Conservation (phyloP, 2,888 invertebrate species). For the Choristoneura rosaceana region DNA sequence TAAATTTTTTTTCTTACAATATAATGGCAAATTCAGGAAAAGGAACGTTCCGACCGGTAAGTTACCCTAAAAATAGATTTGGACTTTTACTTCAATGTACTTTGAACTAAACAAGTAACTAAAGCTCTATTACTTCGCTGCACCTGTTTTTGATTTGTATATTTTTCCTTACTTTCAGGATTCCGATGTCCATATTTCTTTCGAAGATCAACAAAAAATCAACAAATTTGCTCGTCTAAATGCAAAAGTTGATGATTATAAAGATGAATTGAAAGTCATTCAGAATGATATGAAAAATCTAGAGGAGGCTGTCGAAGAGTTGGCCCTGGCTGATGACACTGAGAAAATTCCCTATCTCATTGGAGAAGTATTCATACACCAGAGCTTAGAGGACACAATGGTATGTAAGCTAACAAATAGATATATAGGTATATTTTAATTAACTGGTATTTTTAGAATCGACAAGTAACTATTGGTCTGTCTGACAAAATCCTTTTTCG, state of each 20-base stretch:
- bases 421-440: neutral
- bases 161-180: constrained; percentile 82
- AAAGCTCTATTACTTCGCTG: neutral
- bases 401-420: constrained; percentile 68
- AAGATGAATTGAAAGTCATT: constrained; percentile 93
- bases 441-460: neutral
- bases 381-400: constrained; percentile 90
- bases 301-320: constrained; percentile 96
- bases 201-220: constrained; percentile 98
- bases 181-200: constrained; percentile 96
- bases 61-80: constrained; percentile 47
- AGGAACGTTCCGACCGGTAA: constrained; percentile 90
- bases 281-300: constrained; percentile 96
- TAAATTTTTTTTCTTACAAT: neutral
- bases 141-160: constrained; percentile 22
- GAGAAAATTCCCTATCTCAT: constrained; percentile 92
- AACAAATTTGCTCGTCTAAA: constrained; percentile 98
- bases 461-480: too few species aligned
- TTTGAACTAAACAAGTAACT: neutral
- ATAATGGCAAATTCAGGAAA: constrained; percentile 82
- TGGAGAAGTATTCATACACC: constrained; percentile 95
- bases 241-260: constrained; percentile 95
- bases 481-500: too few species aligned
- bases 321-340: constrained; percentile 91
- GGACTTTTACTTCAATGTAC: neutral